Conservation (phyloP, 1,140 invertebrate genomes). For the Harpegnathos saltator region DNA sequence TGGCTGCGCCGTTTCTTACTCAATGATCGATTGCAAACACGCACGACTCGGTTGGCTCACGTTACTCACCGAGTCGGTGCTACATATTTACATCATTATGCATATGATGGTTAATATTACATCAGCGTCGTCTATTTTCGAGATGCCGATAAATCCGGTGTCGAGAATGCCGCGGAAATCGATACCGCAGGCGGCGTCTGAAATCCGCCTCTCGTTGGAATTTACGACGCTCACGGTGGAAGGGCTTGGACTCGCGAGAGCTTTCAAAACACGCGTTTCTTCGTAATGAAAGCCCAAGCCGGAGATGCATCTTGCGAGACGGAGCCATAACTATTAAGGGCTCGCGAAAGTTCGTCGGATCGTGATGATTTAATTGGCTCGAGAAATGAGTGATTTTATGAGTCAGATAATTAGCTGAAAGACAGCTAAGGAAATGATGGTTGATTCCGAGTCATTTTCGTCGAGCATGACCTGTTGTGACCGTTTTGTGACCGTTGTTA, state of each 20-base stretch:
- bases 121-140: slow-evolving; percentile 15
- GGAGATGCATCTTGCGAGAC: neutral
- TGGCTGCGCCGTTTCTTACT: neutral
- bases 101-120: slow-evolving; percentile 1
- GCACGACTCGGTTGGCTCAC: neutral
- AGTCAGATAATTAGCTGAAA: too few relatives aligned
- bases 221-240: slow-evolving; percentile 1
- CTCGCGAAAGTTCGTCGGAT: too few relatives aligned
- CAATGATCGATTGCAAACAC: neutral
- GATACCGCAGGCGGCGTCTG: neutral
- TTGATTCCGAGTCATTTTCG: too few relatives aligned
- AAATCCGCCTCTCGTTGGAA: slow-evolving; percentile 27
- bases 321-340: neutral
- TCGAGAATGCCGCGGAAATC: slow-evolving; percentile 14
- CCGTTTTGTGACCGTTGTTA: too few relatives aligned
- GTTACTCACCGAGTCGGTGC: neutral
- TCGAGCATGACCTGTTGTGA: too few relatives aligned
- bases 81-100: neutral
- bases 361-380: too few relatives aligned
- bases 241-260: neutral
- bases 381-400: too few relatives aligned
- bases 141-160: slow-evolving; percentile 8
- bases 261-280: slow-evolving; percentile 7
- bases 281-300: neutral
- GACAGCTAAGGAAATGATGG: too few relatives aligned